These are phyloP conservation scores for Sardina pilchardus DNA, from an alignment of 2,113 vertebrate species.

Conservation along the genomic window DNA sequence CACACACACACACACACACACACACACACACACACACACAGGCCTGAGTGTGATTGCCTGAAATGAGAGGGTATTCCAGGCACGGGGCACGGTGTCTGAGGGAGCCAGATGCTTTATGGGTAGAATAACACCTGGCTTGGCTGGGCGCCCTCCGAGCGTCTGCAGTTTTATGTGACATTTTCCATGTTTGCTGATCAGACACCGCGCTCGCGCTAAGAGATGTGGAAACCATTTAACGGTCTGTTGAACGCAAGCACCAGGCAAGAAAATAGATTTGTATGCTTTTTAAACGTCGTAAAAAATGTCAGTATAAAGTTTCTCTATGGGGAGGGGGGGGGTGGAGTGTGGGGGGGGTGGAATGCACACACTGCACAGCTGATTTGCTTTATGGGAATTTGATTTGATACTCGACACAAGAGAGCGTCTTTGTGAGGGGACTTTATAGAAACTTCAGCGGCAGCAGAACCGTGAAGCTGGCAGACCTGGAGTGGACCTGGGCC, in stretches of 20 bases:
- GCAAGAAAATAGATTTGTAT: not conserved
- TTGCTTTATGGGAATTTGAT: not conserved
- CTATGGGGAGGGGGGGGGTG: not conserved
- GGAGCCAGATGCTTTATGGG: too few species aligned
- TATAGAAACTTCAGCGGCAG: too few species aligned
- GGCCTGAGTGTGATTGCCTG: too few species aligned
- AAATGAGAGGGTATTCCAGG: too few species aligned
- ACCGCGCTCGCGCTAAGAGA: not conserved
- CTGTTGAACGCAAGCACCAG: not conserved
- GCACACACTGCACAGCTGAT: not conserved
- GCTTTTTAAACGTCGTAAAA: not conserved
- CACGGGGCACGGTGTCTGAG: too few species aligned
- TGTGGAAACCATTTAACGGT: conserved; percentile 10
- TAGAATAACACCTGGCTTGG: too few species aligned
- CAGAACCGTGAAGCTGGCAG: too few species aligned
- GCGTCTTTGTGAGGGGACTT: too few species aligned
- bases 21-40: too few species aligned
- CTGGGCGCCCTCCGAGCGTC: not conserved
- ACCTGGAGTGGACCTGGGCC: too few species aligned
- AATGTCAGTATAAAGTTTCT: not conserved
- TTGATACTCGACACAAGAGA: too few species aligned
- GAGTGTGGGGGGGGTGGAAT: not conserved
- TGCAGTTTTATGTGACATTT: not conserved
- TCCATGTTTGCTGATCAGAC: conserved; percentile 9
- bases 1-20: too few species aligned